phyloP scores from a whole-genome alignment of 2,797 vertebrate genomes.

The Loriculus beryllinus region DNA sequence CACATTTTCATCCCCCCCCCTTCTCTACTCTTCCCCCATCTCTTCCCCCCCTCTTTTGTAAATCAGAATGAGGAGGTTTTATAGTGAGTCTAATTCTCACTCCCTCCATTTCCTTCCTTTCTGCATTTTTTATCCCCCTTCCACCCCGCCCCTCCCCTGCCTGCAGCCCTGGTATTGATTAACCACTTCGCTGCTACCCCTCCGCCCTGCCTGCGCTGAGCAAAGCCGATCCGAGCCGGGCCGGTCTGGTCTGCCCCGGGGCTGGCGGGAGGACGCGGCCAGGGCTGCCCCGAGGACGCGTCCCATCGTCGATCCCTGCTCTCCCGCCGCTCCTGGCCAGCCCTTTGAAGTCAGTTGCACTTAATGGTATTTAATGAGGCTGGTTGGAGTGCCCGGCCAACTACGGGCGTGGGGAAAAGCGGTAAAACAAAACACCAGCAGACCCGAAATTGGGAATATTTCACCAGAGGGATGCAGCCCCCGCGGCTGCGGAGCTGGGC shows the following conservation, averaged over 20 bases:
- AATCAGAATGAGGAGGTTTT: conserved; percentile 55
- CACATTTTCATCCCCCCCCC: background rate
- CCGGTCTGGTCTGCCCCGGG: background rate
- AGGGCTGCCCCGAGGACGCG: background rate
- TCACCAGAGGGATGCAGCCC: background rate
- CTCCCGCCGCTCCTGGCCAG: background rate
- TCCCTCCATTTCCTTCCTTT: conserved; percentile 83
- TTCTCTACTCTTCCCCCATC: background rate
- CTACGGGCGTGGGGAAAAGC: background rate
- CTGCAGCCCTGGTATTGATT: conserved; percentile 72
- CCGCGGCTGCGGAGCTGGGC: background rate
- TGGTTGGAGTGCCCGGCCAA: background rate
- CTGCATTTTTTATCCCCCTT: conserved; percentile 83
- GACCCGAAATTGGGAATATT: background rate
- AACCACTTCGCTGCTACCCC: conserved; percentile 54
- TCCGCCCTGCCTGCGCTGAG: background rate
- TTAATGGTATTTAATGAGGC: background rate
- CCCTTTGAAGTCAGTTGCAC: conserved; percentile 18
- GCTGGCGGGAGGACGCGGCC: background rate
- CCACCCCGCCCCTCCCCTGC: conserved; percentile 68
- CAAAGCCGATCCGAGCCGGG: background rate
- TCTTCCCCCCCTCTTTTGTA: conserved; percentile 32
- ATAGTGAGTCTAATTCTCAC: conserved; percentile 63
- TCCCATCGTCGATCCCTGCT: background rate
- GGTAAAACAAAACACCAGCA: background rate